phyloP scores from a whole-genome alignment of 2,888 invertebrate genomes.

The Pristionchus exspectatus region DNA sequence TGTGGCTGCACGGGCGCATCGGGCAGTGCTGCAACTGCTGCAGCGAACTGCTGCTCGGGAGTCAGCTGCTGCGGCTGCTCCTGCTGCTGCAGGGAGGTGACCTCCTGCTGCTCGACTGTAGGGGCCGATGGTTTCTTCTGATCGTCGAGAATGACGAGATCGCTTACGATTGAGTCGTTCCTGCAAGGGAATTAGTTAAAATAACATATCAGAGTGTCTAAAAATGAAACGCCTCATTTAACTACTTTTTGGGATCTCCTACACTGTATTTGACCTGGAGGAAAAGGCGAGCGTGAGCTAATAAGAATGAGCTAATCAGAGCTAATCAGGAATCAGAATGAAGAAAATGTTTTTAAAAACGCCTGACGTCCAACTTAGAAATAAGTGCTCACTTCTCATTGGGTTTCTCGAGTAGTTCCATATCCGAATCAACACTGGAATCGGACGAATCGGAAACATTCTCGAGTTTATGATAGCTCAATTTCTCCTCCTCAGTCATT shows the following conservation, averaged over 20 bases:
- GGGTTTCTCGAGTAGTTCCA: neutral
- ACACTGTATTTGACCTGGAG: neutral
- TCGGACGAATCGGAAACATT: neutral
- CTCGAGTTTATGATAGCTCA: neutral
- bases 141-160: neutral
- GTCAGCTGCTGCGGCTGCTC: neutral
- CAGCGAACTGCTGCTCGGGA: neutral
- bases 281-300: neutral
- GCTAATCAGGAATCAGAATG: too few species aligned
- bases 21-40: neutral
- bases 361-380: neutral
- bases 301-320: too few species aligned
- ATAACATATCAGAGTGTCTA: too few species aligned
- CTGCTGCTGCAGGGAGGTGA: neutral
- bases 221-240: neutral
- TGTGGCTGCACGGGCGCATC: neutral
- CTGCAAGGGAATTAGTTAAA: neutral
- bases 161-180: neutral
- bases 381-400: neutral
- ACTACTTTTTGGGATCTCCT: too few species aligned
- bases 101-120: neutral
- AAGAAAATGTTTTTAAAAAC: too few species aligned
- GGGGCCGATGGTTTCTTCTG: neutral
- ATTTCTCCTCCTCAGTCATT: neutral
- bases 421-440: neutral